These are phyloP conservation scores for Acanthochromis polyacanthus DNA, from an alignment of 2,113 vertebrate species.

Conservation along the genomic window DNA sequence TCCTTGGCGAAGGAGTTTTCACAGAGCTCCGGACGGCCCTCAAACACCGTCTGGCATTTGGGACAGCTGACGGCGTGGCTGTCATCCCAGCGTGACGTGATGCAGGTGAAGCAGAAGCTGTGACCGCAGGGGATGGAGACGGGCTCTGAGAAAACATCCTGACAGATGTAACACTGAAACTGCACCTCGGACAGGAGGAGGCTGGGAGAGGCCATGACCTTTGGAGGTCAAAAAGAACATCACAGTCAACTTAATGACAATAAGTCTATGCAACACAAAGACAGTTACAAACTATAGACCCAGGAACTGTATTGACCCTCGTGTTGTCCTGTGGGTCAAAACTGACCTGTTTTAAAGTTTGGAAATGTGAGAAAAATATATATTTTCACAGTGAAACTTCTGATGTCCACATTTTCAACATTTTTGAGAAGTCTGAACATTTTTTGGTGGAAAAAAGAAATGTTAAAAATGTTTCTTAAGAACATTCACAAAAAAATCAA, in stretches of 20 bases:
- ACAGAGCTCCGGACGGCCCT: constrained; percentile 64
- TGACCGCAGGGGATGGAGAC: constrained; percentile 81
- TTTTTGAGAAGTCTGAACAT: too few species aligned
- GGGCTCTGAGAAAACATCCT: constrained; percentile 74
- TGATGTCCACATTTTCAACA: too few species aligned
- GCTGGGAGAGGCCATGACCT: constrained; percentile 65
- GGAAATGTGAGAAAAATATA: too few species aligned
- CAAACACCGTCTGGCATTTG: constrained; percentile 62
- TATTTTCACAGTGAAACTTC: too few species aligned
- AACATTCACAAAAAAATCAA: too few species aligned
- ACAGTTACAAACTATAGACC: too few species aligned
- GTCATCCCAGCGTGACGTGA: constrained; percentile 66
- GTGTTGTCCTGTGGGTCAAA: too few species aligned
- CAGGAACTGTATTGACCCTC: too few species aligned
- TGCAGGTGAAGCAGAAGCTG: constrained; percentile 81
- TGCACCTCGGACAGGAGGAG: constrained; percentile 66
- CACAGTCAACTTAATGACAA: neutral
- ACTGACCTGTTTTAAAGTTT: too few species aligned
- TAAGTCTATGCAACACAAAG: too few species aligned
- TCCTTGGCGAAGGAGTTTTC: constrained; percentile 77
- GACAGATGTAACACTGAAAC: constrained; percentile 78
- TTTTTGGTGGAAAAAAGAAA: too few species aligned
- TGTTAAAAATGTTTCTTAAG: too few species aligned
- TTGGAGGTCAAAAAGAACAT: neutral
- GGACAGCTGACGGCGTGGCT: constrained; percentile 53